phyloP scores from a whole-genome alignment of 1,140 invertebrate species.

The Pseudomyrmex concolor region DNA sequence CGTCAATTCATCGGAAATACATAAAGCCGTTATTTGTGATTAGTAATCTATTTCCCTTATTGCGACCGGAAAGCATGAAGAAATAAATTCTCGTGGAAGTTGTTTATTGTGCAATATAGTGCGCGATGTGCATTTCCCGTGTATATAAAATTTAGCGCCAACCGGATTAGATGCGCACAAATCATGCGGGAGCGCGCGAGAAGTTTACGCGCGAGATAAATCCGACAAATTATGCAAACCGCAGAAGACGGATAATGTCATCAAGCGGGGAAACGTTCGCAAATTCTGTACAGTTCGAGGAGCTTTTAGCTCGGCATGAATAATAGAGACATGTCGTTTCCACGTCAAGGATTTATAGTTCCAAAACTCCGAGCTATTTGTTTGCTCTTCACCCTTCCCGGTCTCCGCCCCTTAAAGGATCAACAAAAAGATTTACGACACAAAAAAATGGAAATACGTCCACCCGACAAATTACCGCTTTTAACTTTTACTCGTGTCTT shows the following conservation, averaged over 20 bases:
- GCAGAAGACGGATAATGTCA: slow-evolving; percentile 56
- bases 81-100: background rate
- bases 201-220: slow-evolving; percentile 48
- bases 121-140: background rate
- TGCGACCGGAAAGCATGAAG: background rate
- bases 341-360: slow-evolving; percentile 62
- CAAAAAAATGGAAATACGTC: background rate
- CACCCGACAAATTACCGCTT: background rate
- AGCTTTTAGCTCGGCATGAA: slow-evolving; percentile 45
- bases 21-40: slow-evolving; percentile 15
- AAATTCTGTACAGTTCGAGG: slow-evolving; percentile 40
- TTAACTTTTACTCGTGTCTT: background rate
- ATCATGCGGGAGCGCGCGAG: slow-evolving; percentile 31
- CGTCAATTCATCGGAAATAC: slow-evolving; percentile 50
- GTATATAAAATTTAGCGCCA: slow-evolving; percentile 18
- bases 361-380: slow-evolving; percentile 60
- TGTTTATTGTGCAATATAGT: background rate
- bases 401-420: background rate
- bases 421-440: slow-evolving; percentile 32
- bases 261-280: slow-evolving; percentile 46
- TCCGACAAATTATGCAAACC: slow-evolving; percentile 56
- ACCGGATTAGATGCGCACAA: slow-evolving; percentile 21
- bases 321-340: slow-evolving; percentile 61
- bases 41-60: background rate
- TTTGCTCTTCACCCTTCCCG: slow-evolving; percentile 11